Evolutionary conservation across 2,888 invertebrate genomes (phyloP), one percentile per base, ranked within the genome.

Genomic region (Nomada lathburiana): DNA sequence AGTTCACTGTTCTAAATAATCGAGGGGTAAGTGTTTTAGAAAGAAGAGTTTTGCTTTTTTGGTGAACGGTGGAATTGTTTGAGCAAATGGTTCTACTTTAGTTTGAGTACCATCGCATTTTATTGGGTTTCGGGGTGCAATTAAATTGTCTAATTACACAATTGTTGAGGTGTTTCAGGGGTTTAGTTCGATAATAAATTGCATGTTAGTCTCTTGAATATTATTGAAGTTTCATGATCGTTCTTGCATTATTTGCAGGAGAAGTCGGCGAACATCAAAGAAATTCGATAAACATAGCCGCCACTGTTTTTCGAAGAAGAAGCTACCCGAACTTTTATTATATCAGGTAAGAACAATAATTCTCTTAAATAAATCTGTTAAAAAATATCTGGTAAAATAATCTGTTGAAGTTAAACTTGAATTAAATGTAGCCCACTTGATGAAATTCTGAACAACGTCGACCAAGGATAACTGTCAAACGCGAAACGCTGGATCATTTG

Each of bases 281-380:
- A 55, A 69, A 75, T 1, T 52, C 55, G 53, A n/a, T n/a, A 52
- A 71, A 44, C 57, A 29, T 16, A 47, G 26, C 42, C 20, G 36
- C 13, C 69, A 52, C 26, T 50, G 50, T 44, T 65, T 29, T 42
- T 57, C 74, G 42, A 60, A 47, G n/a, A 63, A 71, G 59, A 67
- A 57, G 62, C 73, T 18, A 50, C n/a, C 18, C 44, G 20, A 42
- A 13, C 52, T 59, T 55, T 20, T n/a, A 62, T 1, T 18, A 18
- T 52, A 60, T 70, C n/a, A 74, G 84, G 84, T 85, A 55, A 81
- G 72, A 47, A 42, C n/a, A 3, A 55, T 65, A 9, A 4, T 29
- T 44, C 2, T 23, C 23, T 65, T 0, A 26, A 53, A 18, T n/a
- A n/a, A 42, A 36, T 9, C 16, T 2, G 20, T 18, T 59, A 7